These are phyloP conservation scores for Pherbina coryleti DNA, from an alignment of 2,888 invertebrate genomes.

Conservation along the genomic window DNA sequence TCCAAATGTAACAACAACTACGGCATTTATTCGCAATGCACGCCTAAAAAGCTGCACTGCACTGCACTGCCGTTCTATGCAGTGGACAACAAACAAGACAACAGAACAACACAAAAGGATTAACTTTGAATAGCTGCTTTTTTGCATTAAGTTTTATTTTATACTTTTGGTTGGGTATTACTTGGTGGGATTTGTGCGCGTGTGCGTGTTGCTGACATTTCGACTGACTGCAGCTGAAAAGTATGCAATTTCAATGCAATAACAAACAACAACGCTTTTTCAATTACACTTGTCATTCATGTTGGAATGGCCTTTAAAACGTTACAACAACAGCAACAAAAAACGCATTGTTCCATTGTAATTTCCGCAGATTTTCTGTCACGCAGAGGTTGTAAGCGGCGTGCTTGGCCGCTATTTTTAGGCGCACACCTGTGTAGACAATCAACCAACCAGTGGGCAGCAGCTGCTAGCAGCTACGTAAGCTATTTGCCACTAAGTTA, in stretches of 20 bases:
- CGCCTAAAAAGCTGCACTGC: too few relatives aligned
- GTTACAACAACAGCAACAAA: background rate
- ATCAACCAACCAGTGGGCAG: too few relatives aligned
- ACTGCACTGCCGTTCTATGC: too few relatives aligned
- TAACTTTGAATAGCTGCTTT: too few relatives aligned
- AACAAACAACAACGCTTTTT: background rate
- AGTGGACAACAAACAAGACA: too few relatives aligned
- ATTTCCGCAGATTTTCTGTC: constrained; percentile 7
- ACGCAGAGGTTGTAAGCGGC: background rate
- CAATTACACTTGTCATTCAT: constrained; percentile 3
- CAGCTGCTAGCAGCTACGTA: background rate
- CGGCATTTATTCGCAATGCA: too few relatives aligned
- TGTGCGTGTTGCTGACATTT: background rate
- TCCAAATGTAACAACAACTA: too few relatives aligned
- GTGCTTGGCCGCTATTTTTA: too few relatives aligned
- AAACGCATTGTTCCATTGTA: background rate
- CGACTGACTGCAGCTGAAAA: background rate
- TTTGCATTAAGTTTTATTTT: too few relatives aligned
- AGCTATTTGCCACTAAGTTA: background rate
- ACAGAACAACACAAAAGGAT: too few relatives aligned
- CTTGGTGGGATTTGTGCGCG: background rate
- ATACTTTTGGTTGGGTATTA: too few relatives aligned
- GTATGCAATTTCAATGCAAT: background rate
- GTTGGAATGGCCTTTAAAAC: background rate
- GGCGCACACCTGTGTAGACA: too few relatives aligned